Percentiles rank a stretch among this genome's conserved stretches.
Evolutionary conservation across 1,140 invertebrate species (phyloP).

Genomic region (Physella acuta): DNA sequence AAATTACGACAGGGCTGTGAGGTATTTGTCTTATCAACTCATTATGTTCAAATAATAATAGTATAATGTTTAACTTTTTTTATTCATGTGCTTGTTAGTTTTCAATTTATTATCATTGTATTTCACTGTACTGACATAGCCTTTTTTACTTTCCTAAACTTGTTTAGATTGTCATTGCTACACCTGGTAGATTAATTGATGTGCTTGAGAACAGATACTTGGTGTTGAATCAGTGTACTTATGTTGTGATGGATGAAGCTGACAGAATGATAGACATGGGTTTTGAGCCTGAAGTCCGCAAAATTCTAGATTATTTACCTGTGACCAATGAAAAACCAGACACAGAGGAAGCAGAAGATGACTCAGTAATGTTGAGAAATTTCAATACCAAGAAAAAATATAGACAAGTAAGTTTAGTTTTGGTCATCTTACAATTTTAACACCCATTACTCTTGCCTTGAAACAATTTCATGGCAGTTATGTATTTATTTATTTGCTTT

Average conservation of each 20-base stretch:
- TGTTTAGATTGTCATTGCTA: conserved; percentile 95
- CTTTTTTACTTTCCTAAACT: no score
- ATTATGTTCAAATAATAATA: no score
- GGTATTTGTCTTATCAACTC: conserved; percentile 57
- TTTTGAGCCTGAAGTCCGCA: conserved; percentile 97
- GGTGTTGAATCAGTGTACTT: conserved; percentile 88
- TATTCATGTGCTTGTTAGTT: no score
- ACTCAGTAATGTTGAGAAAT: conserved; percentile 85
- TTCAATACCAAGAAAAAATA: conserved; percentile 93
- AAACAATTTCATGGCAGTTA: no score
- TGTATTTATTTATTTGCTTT: no score
- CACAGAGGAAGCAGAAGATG: conserved; percentile 96
- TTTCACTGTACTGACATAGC: no score
- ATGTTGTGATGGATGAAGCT: conserved; percentile 74
- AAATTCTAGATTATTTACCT: conserved; percentile 97
- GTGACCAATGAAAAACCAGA: conserved; percentile 98
- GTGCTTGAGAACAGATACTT: conserved; percentile 98
- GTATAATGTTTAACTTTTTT: no score
- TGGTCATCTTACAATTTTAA: no score
- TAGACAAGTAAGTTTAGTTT: conserved; percentile 70
- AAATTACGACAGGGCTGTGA: conserved; percentile 94
- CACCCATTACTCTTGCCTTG: no score
- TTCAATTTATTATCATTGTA: no score
- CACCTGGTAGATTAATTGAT: conserved; percentile 98
- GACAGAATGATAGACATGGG: conserved; percentile 99